phyloP scores from a whole-genome alignment of 2,113 vertebrate genomes.

The Aleadryas rufinucha region DNA sequence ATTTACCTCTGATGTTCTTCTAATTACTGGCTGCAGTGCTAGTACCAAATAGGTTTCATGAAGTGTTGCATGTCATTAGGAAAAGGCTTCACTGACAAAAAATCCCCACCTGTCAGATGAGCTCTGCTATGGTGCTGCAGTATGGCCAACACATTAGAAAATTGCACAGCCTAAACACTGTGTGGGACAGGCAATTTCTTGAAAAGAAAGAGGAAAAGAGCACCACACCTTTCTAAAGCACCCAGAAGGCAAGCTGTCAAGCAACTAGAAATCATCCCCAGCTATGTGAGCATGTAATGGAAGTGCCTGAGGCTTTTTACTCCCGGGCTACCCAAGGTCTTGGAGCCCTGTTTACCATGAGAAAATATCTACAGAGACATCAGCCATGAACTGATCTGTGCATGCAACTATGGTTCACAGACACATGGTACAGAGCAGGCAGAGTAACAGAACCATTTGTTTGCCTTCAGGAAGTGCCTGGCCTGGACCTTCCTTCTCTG shows the following conservation, averaged over 20 bases:
- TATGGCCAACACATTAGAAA: neutral
- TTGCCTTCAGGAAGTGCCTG: neutral
- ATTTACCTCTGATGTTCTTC: neutral
- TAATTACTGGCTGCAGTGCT: neutral
- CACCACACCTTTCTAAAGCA: neutral
- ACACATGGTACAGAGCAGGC: neutral
- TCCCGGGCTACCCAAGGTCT: neutral
- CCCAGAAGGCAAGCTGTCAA: neutral
- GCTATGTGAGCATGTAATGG: neutral
- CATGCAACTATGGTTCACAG: rapidly evolving
- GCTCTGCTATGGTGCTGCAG: neutral
- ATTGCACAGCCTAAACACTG: neutral
- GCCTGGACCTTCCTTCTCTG: neutral
- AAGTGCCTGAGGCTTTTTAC: neutral
- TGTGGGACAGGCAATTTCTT: neutral
- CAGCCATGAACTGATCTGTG: neutral
- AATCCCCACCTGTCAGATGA: neutral
- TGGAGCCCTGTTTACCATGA: neutral
- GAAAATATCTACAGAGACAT: neutral
- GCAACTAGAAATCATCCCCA: neutral
- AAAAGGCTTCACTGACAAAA: neutral
- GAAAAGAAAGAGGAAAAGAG: neutral
- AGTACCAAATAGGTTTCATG: neutral
- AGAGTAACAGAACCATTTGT: neutral
- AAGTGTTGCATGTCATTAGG: neutral